Base-by-base conservation (phyloP, 2,113 vertebrate species). In the Phylloscopus trochiloides region DNA sequence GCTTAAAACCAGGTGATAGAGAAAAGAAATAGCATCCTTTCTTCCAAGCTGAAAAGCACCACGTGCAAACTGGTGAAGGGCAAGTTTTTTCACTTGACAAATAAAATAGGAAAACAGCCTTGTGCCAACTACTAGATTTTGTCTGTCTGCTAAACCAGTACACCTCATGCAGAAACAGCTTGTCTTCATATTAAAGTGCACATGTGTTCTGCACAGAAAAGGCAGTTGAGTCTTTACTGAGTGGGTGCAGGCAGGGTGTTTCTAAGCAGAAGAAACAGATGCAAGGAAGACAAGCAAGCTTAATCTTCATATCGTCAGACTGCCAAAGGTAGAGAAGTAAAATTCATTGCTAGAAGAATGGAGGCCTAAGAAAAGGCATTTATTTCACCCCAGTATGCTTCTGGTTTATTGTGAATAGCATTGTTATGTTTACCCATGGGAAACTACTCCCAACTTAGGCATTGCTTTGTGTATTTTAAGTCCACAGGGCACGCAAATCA, bases 121-220 rank as follows among this genome's bases (percentile, higher is more conserved):
- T 58, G 22, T 28, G 28, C 17, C 38, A 78, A 10, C 20, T 54
- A 5, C 16, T 40, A 24, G 34, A 51, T 67, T 81, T 55, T 86
- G 9, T 17, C 34, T 57, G 1, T 52, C 29, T 65, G 2, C 25
- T 50, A 0, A 7, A 18, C 9, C 17, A 24, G 48, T 22, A 43
- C 10, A 6, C 11, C 20, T 40, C 20, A 34, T 3, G 12, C 7
- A 43, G 68, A 74, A 88, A 38, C 5, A 0, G 0, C 17, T 65
- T 61, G 45, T 29, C 45, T 73, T 82, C 52, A 54, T 18, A 38
- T 45, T 24, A 43, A 74, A 65, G 52, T 20, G 17, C 14, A 5
- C 6, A 3, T 2, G 5, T 29, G 8, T 22, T 67, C 36, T 28
- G 50, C 54, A 40, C 7, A 36, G 85, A 58, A 86, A 66, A 71